Evolutionary conservation across 2,797 vertebrate species (phyloP).

Genomic region (Peromyscus melanophrys): DNA sequence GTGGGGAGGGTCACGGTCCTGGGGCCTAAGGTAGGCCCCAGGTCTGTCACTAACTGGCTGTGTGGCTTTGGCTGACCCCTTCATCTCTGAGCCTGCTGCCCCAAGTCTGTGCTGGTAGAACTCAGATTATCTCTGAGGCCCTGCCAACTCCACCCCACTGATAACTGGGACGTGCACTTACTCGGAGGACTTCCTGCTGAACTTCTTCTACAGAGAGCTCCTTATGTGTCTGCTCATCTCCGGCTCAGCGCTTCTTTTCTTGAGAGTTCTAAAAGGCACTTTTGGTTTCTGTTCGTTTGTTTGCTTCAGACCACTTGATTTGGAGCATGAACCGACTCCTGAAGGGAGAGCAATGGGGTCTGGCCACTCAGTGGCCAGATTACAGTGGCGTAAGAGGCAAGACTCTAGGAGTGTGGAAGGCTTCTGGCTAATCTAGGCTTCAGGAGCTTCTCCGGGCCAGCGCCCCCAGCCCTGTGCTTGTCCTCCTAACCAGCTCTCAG

Average conservation of each 20-base stretch:
- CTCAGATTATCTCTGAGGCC: not conserved
- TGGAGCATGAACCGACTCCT: not conserved
- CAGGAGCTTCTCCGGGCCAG: not conserved
- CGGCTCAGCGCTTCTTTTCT: not conserved
- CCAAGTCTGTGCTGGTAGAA: not conserved
- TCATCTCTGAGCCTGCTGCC: not conserved
- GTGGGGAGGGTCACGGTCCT: not conserved
- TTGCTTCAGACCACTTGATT: not conserved
- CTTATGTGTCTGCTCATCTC: not conserved
- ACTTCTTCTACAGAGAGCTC: not conserved
- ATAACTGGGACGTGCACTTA: not conserved
- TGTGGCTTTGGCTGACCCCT: constrained; percentile 36
- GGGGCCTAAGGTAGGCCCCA: not conserved
- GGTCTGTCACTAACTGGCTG: constrained; percentile 29
- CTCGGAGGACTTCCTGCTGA: not conserved
- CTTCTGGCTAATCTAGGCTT: not conserved
- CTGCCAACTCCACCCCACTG: not conserved
- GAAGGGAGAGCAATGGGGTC: not conserved
- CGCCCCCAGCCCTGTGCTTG: not conserved
- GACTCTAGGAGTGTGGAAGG: accelerated
- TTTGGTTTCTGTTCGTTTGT: not conserved
- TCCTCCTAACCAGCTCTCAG: not conserved
- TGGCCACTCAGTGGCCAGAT: accelerated
- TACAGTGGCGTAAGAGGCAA: not conserved
- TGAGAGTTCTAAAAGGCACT: not conserved